Percentiles rank a stretch among this genome's conserved stretches.
These are phyloP conservation scores for Smithornis capensis DNA, from an alignment of 2,113 vertebrate species.

Conservation along the genomic window DNA sequence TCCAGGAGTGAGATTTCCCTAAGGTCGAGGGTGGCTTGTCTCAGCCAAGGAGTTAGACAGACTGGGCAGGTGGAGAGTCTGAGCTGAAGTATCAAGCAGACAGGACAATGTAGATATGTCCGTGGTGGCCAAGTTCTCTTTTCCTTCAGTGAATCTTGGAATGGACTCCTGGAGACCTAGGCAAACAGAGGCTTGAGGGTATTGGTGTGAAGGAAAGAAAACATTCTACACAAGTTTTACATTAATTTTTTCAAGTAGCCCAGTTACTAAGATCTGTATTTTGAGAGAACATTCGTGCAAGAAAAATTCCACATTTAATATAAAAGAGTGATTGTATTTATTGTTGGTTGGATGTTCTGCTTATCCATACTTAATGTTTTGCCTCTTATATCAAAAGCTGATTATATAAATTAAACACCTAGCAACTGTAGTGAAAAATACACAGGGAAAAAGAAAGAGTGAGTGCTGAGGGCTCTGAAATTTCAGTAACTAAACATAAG, in stretches of 20 bases:
- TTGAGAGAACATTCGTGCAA: background rate
- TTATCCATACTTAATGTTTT: background rate
- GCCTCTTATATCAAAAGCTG: background rate
- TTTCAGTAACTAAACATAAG: background rate
- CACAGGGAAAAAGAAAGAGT: background rate
- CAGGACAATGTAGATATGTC: background rate
- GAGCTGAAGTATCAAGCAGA: background rate
- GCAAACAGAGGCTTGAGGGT: conserved; percentile 12
- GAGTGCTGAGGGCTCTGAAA: background rate
- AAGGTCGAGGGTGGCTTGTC: conserved; percentile 33
- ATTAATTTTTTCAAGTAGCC: background rate
- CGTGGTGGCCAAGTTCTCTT: background rate
- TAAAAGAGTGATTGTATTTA: background rate
- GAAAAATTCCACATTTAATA: background rate
- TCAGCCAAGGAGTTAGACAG: background rate
- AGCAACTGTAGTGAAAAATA: background rate
- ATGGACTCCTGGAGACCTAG: background rate
- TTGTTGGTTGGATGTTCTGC: background rate
- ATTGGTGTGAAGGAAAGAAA: background rate
- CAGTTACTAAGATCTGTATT: background rate
- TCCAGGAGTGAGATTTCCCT: background rate
- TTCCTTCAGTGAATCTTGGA: background rate
- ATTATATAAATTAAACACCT: background rate
- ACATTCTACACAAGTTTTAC: background rate
- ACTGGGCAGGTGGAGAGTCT: background rate